phyloP scores from a whole-genome alignment of 2,113 vertebrate genomes.

The Panurus biarmicus region DNA sequence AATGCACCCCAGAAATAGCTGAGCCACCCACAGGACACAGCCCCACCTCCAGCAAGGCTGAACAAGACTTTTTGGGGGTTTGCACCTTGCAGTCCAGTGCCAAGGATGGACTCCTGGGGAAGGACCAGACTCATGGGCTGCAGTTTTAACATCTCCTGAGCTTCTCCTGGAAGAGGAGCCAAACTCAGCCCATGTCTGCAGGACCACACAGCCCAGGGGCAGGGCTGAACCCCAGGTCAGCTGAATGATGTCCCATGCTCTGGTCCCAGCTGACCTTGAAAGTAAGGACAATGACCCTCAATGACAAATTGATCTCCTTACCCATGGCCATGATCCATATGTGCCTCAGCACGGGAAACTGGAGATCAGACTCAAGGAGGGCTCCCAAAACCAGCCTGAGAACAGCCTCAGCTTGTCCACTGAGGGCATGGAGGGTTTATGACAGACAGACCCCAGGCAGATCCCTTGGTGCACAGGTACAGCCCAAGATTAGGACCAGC shows the following conservation, averaged over 20 bases:
- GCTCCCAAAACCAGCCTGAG: background rate
- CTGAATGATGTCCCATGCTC: fast-evolving
- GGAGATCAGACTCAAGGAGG: background rate
- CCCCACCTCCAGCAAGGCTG: background rate
- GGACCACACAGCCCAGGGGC: background rate
- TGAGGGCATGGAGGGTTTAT: background rate
- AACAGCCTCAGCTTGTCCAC: background rate
- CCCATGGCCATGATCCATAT: background rate
- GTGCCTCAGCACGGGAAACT: background rate
- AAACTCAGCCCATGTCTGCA: background rate
- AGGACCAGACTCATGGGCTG: background rate
- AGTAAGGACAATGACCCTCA: background rate
- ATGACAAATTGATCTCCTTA: background rate
- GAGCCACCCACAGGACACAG: background rate
- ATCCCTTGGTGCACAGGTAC: background rate
- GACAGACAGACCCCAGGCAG: background rate
- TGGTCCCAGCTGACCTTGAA: background rate
- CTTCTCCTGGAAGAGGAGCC: background rate
- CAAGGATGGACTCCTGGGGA: background rate
- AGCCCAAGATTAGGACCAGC: background rate
- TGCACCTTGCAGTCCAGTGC: background rate
- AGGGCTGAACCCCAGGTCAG: background rate
- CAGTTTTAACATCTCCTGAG: background rate
- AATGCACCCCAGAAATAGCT: background rate
- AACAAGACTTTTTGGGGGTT: background rate